Evolutionary conservation across 2,113 vertebrate species (phyloP), one percentile per base, ranked within the genome.

Genomic region (Gila orcuttii): DNA sequence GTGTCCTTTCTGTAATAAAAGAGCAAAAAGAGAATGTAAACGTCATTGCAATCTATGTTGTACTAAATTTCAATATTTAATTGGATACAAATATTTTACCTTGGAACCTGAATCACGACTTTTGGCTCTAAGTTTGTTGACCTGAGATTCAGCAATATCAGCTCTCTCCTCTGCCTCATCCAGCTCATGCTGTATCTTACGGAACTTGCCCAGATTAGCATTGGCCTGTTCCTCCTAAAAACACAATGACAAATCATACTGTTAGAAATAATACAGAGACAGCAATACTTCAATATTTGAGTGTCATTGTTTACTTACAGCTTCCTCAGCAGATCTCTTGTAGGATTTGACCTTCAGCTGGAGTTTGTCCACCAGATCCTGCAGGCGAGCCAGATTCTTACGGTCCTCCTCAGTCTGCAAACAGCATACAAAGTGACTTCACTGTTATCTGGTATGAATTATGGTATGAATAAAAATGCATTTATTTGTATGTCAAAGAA

Each of bases 341-440:
- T 96, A 96, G 55, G 95, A 94, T 75, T 96, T 96, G 87, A 96
- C 95, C 87, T 96, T 96, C 74, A 95, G 86, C 89, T 95, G 95
- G 36, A 96, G 91, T 88, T 96, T 96, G 89, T 96, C 95, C 39
- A 96, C 96, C 89, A 96, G 89, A 83, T 96, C 95, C 89, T 96
- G 96, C 2, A 96, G 94, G 15, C 95, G 90, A 75, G 88, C 86
- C 60, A 96, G 88, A 87, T 96, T 96, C 90, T 96, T 97, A 83
- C 92, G 94, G 85, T 96, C 96, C 79, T 96, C 95, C 68, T 96
- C 95, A 1, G 91, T 92, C 93, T 94, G 69, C 9, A 47, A 57
- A n/a, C 68, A 64, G n/a, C n/a, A 55, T 33, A 1, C 3, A 11
- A 10, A 45, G 31, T 19, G 62, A 52, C 23, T 52, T 52, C 25